Percentiles rank a stretch among this genome's conserved stretches.
Conservation (phyloP, 1,140 invertebrate genomes). For the Helicoverpa zea region DNA sequence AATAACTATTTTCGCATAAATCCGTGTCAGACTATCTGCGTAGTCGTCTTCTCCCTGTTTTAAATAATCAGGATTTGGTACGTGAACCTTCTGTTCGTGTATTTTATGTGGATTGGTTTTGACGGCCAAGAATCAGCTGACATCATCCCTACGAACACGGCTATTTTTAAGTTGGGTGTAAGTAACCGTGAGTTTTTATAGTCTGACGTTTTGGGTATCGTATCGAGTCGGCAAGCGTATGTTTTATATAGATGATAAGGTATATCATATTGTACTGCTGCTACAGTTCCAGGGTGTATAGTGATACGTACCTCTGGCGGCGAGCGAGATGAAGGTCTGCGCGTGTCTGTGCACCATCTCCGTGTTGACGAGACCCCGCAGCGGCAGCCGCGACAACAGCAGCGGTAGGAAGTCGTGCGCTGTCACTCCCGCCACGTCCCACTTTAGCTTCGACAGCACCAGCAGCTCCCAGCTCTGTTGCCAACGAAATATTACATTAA, state of each 20-base stretch:
- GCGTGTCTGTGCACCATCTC: conserved; percentile 91
- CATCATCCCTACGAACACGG: conserved; percentile 7
- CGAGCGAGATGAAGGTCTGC: conserved; percentile 93
- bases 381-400: conserved; percentile 89
- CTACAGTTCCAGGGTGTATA: not conserved
- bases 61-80: not conserved
- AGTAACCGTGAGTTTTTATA: too few species aligned
- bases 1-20: conserved; percentile 5
- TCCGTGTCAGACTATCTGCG: not conserved
- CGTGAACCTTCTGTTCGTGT: not conserved
- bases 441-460: conserved; percentile 92
- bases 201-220: too few species aligned
- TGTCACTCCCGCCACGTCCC: conserved; percentile 94
- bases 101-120: not conserved
- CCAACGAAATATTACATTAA: conserved; percentile 63
- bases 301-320: conserved; percentile 90
- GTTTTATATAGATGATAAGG: too few species aligned
- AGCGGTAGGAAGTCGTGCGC: conserved; percentile 93
- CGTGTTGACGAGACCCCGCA: conserved; percentile 85
- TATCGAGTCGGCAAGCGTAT: too few species aligned
- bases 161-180: not conserved
- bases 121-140: conserved; percentile 5
- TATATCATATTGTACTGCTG: too few species aligned
- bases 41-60: not conserved
- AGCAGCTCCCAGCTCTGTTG: conserved; percentile 94